Evolutionary conservation across 2,888 invertebrate genomes (phyloP), one percentile per base, ranked within the genome.

Genomic region (Melipona beecheii): DNA sequence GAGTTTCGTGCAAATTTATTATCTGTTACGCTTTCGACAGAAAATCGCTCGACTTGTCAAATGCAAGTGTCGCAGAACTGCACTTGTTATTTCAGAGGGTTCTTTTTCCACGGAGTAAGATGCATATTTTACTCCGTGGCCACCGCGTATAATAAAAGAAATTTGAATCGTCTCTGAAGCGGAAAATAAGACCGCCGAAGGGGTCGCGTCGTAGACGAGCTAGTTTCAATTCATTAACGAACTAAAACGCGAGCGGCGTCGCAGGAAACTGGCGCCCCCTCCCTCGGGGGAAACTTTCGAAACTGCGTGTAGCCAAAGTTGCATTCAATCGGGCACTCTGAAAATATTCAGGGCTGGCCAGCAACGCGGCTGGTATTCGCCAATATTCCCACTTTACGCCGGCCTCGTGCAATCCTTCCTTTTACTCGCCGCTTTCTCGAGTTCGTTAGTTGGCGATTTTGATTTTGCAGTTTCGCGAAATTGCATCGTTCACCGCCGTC

Each of bases 271-370:
- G 54, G 31, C 52, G 9, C 36, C 36, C 36, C 58, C 24, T 9
- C 36, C 58, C n/a, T n/a, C n/a, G n/a, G 58, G 19, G 27, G 27
- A 9, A 83, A 86, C 58, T 86, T 86, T 73, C 65, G 21, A 6
- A 62, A 56, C 78, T 79, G 80, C 71, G 68, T 75, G 77, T 50
- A 58, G 36, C 64, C 15, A n/a, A 2, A 73, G 60, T 69, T 65
- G 75, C 73, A 73, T 86, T 74, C 78, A 66, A 58, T 74, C 78
- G 58, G 52, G 70, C 24, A 1, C 24, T 58, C 60, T 54, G 64
- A 75, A 86, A 86, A 84, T 87, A 84, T 86, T 78, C 76, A 69
- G 50, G 66, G 74, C 81, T 83, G 77, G 64, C 43, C 69, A 78
- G 58, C 75, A 58, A 74, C 74, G n/a, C 64, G 31, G 70, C 75